Percentiles rank a stretch among this genome's conserved stretches.
These are phyloP conservation scores for Chymomyza caudatula DNA, from an alignment of 2,888 invertebrate species.

Conservation along the genomic window DNA sequence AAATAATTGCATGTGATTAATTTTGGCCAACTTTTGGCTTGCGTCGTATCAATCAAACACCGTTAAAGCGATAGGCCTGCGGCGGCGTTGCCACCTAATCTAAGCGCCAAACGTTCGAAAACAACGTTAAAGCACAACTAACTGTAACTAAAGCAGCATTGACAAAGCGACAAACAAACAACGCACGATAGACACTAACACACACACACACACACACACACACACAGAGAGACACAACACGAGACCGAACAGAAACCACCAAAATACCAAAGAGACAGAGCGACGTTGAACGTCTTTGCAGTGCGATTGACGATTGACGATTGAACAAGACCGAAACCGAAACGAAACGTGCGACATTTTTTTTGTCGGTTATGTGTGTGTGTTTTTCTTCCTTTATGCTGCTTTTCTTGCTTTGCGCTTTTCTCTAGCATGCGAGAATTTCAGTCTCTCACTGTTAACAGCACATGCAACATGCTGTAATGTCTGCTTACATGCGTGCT, in stretches of 20 bases:
- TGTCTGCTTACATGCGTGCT: not conserved
- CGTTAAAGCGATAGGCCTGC: not conserved
- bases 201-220: not conserved
- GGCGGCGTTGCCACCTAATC: slow-evolving; percentile 30
- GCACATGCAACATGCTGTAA: not conserved
- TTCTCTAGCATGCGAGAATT: slow-evolving; percentile 58
- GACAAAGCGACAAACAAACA: not conserved
- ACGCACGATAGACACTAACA: not conserved
- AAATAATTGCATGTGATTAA: not conserved
- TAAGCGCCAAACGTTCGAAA: not conserved
- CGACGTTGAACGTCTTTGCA: slow-evolving; percentile 67
- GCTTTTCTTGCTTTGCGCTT: slow-evolving; percentile 16
- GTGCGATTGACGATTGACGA: slow-evolving; percentile 67
- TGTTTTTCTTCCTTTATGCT: slow-evolving; percentile 47
- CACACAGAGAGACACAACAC: not conserved
- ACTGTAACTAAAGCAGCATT: not conserved
- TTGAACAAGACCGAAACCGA: slow-evolving; percentile 66
- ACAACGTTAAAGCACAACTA: not conserved
- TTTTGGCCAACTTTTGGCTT: not conserved
- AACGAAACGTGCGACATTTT: slow-evolving; percentile 71
- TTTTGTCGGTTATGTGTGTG: slow-evolving; percentile 39
- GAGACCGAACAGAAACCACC: not conserved
- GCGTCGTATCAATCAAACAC: not conserved
- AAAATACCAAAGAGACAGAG: not conserved
- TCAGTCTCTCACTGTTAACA: slow-evolving; percentile 15